Base-by-base conservation (phyloP, 2,888 invertebrate genomes). In the Ypsolopha scabrella region DNA sequence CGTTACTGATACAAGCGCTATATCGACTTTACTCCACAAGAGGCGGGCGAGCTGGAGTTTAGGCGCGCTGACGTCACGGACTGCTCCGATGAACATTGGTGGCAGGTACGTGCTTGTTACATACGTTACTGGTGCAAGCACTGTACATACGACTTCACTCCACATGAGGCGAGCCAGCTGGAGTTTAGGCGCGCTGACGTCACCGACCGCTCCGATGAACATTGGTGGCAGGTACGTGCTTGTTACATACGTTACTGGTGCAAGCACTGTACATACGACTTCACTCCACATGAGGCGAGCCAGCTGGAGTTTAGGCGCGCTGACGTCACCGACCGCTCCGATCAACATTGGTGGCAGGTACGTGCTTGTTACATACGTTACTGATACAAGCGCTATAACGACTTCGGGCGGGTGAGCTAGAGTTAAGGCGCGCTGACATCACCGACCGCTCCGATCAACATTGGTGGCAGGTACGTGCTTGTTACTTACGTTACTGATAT, bases 181-280 rank as follows among this genome's bases (percentile, higher is more conserved):
- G 24, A 24, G 24, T 24, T 24, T 4, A 24, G 4, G 24, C 24
- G 24, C 24, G 24, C 2, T 24, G 24, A 24, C 24, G 24, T 24
- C 24, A 24, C 4, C 61, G 98, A 99, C 87, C 93, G 95, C 72
- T 91, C 94, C 47, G 95, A 96, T 76, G 91, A 92, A 62, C 94
- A 95, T 70, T 96, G 95, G 95, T 96, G 95, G 96, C 87, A 87
- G 82, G 85, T 83, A 55, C 33, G 54, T 43, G 24, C 24, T 24
- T 24, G 24, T 24, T 24, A 24, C 24, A 24, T 24, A 24, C 24
- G 94, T 94, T 94, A 88, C 88, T 97, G 83, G 98, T 98, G 55
- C 97, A 97, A 88, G 99, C 99, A 57, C 87, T 98, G 76, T 99
- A 98, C 85, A n/a, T n/a, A n/a, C 99, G n/a, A 99, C 87, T 99